These are phyloP conservation scores for Tapirus terrestris DNA, from an alignment of 2,113 vertebrate genomes.

Conservation along the genomic window DNA sequence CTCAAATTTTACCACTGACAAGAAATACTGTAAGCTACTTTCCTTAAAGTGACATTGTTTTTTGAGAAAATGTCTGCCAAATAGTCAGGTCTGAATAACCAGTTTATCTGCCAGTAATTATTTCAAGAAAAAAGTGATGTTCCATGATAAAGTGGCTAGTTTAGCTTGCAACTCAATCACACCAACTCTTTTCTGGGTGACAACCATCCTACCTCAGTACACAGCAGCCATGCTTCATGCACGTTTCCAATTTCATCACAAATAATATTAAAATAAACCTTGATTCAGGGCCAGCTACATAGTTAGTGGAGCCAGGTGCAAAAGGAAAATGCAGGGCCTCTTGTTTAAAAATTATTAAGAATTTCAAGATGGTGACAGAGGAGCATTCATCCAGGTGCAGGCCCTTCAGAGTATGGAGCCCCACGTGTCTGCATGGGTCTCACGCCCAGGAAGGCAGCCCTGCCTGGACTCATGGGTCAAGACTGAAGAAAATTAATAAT, in stretches of 20 bases:
- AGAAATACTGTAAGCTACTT: neutral
- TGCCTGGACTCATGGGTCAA: neutral
- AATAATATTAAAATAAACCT: neutral
- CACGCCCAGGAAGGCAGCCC: neutral
- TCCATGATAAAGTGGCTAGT: neutral
- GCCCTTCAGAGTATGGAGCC: neutral
- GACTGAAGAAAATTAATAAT: too few relatives aligned
- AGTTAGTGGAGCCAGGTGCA: neutral
- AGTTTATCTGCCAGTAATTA: neutral
- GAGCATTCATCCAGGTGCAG: too few relatives aligned
- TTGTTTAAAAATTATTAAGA: rapidly evolving
- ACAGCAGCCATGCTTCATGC: too few relatives aligned
- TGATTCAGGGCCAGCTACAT: rapidly evolving
- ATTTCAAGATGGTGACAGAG: neutral
- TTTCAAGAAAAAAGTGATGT: neutral
- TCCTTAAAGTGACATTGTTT: neutral
- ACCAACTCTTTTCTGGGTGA: too few relatives aligned
- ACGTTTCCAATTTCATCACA: neutral
- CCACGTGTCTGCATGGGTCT: rapidly evolving
- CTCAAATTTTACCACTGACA: neutral
- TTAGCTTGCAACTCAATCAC: neutral
- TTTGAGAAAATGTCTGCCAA: neutral
- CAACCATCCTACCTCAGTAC: rapidly evolving
- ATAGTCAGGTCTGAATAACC: neutral
- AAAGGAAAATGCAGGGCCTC: neutral